Percentiles rank a stretch among this genome's conserved stretches.
These are phyloP conservation scores for Psilopsiagon aurifrons DNA, from an alignment of 2,113 vertebrate species.

Conservation along the genomic window DNA sequence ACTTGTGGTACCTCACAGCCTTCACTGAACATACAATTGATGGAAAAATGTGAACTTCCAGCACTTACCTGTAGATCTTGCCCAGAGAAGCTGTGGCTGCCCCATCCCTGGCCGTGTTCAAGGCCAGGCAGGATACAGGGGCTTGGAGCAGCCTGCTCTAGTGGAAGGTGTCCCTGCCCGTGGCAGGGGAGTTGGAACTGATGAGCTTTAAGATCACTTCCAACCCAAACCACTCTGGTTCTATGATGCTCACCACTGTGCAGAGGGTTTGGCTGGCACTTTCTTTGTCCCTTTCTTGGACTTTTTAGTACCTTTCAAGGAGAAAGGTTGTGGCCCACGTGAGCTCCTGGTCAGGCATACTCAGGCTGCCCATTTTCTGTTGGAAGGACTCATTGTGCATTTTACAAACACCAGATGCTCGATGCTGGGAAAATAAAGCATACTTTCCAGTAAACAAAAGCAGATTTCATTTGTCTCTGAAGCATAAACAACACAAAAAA, in stretches of 20 bases:
- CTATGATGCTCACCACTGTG: neutral
- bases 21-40: neutral
- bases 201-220: neutral
- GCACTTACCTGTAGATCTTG: neutral
- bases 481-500: neutral
- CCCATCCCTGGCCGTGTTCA: neutral
- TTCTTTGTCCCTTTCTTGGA: neutral
- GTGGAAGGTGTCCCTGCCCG: neutral
- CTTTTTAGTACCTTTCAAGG: neutral
- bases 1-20: neutral
- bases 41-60: neutral
- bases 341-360: neutral
- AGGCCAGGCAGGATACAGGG: neutral
- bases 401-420: constrained; percentile 61
- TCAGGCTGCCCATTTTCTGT: neutral
- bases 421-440: constrained; percentile 38
- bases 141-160: neutral
- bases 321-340: neutral
- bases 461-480: constrained; percentile 11
- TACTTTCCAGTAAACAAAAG: constrained; percentile 64
- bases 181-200: neutral
- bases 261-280: neutral
- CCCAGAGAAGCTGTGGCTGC: neutral
- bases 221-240: neutral
- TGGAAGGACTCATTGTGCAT: neutral